Conservation (phyloP, 2,888 invertebrate genomes). For the Eristalis intricaria region DNA sequence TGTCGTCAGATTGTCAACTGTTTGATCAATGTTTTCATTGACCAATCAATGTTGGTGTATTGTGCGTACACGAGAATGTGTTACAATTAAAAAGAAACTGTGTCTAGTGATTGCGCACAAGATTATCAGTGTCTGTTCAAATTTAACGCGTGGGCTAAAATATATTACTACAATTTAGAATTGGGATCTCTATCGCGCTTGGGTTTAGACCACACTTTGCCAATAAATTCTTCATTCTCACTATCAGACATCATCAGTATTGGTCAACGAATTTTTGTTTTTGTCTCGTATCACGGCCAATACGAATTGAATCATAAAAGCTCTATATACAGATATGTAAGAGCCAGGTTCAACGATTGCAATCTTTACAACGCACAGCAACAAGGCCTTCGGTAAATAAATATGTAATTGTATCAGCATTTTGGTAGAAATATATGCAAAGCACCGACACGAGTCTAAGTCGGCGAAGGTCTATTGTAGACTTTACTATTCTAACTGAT, state of each 20-base stretch:
- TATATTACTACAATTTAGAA: not conserved
- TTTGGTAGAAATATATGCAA: not conserved
- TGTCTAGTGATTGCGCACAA: too few relatives aligned
- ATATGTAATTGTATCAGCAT: not conserved
- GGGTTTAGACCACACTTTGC: not conserved
- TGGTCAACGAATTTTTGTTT: not conserved
- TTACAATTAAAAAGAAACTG: too few relatives aligned
- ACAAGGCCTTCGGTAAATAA: not conserved
- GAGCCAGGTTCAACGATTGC: not conserved
- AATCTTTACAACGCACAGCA: not conserved
- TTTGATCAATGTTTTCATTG: too few relatives aligned
- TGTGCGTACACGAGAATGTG: too few relatives aligned
- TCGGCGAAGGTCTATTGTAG: not conserved
- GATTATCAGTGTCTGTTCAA: too few relatives aligned
- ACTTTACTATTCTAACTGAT: not conserved
- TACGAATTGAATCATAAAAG: not conserved
- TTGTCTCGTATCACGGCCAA: not conserved
- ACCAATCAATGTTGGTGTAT: too few relatives aligned
- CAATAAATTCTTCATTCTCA: not conserved
- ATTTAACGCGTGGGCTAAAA: not conserved
- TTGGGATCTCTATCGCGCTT: not conserved
- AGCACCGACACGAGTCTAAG: not conserved
- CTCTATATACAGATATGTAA: not conserved
- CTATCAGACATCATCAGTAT: slow-evolving; percentile 6
- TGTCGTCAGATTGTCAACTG: too few relatives aligned